These are phyloP conservation scores for Rhynchopsitta pachyrhyncha DNA, from an alignment of 2,113 vertebrate species.

Conservation along the genomic window DNA sequence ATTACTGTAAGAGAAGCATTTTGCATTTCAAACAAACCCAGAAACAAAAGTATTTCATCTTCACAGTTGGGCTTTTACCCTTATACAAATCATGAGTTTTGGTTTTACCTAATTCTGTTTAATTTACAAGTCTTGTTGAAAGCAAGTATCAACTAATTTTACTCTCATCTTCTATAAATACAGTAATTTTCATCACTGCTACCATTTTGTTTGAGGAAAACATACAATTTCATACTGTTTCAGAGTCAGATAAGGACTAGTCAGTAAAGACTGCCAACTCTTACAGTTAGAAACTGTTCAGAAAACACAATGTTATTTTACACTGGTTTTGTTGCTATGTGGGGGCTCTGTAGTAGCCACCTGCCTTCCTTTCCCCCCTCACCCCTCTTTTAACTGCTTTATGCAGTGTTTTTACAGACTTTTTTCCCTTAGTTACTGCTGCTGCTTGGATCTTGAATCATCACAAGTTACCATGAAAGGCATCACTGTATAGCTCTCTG, in stretches of 20 bases:
- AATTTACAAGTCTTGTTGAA: neutral
- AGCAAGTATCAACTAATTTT: neutral
- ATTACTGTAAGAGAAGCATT: neutral
- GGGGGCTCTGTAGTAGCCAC: neutral
- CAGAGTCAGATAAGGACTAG: neutral
- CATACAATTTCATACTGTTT: neutral
- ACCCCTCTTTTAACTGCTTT: neutral
- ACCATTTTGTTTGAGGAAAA: neutral
- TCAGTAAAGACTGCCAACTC: neutral
- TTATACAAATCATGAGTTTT: neutral
- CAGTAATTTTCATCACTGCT: neutral
- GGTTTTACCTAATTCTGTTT: neutral
- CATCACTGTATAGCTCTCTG: neutral
- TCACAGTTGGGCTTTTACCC: neutral
- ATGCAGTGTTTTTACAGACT: neutral
- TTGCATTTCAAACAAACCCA: neutral
- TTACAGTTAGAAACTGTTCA: neutral
- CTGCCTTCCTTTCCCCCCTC: neutral
- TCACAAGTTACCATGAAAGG: neutral
- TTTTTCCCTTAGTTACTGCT: neutral
- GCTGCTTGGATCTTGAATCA: neutral
- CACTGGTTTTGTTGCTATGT: neutral
- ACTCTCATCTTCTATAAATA: neutral
- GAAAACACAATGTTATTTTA: neutral
- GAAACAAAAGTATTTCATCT: neutral